phyloP scores from a whole-genome alignment of 1,140 invertebrate genomes.

The Apis dorsata region DNA sequence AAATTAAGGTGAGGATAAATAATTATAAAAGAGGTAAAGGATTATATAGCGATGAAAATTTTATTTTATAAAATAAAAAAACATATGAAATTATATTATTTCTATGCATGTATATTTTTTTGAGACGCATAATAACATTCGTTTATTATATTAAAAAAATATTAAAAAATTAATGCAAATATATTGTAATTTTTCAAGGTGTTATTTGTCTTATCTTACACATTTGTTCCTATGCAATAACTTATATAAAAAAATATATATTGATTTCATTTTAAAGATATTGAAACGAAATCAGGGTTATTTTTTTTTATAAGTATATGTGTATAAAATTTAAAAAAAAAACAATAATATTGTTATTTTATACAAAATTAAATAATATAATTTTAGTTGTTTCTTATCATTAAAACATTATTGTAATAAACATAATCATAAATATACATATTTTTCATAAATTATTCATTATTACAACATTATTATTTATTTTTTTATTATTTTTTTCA shows the following conservation, averaged over 20 bases:
- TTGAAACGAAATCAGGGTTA: constrained; percentile 1
- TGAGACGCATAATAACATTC: constrained; percentile 16
- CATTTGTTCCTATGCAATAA: not conserved
- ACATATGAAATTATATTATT: not conserved
- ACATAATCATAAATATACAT: not conserved
- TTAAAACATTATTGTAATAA: not conserved
- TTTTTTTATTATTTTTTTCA: not conserved
- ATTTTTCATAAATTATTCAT: not conserved
- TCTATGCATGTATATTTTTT: not conserved
- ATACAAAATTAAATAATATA: not conserved
- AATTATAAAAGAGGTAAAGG: not conserved
- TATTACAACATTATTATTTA: not conserved
- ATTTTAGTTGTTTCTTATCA: not conserved
- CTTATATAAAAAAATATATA: not conserved
- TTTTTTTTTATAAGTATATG: not conserved
- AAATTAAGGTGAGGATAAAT: constrained; percentile 29
- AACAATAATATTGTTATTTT: not conserved
- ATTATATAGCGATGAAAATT: not conserved
- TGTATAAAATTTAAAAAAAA: not conserved
- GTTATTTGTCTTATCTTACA: not conserved
- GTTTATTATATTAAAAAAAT: not conserved
- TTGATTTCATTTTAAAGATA: constrained; percentile 25
- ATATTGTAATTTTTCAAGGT: not conserved
- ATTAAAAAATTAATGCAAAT: constrained; percentile 30
- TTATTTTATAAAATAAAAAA: not conserved